Conservation (phyloP, 2,888 invertebrate genomes). For the Melangyna quadrimaculata region DNA sequence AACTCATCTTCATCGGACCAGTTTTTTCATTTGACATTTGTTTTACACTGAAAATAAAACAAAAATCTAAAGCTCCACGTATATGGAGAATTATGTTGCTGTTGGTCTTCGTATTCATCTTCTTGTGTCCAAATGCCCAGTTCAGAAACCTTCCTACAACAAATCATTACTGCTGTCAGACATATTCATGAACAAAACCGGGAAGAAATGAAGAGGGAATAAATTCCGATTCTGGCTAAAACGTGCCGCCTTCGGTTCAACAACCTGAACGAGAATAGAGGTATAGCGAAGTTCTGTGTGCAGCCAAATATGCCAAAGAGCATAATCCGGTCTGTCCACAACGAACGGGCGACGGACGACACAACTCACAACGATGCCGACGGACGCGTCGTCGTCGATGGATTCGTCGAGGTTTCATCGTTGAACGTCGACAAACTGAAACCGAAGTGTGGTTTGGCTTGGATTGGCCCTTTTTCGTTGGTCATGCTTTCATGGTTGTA, state of each 20-base stretch:
- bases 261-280: conserved; percentile 43
- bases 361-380: background rate
- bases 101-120: conserved; percentile 35
- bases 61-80: conserved; percentile 6
- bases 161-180: conserved; percentile 67
- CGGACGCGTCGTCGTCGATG: conserved; percentile 11
- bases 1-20: conserved; percentile 38
- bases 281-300: conserved; percentile 3
- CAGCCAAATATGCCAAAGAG: conserved; percentile 60
- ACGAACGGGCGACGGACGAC: background rate
- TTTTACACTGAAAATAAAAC: background rate
- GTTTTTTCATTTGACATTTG: conserved; percentile 30
- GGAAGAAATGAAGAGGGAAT: conserved; percentile 40
- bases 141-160: conserved; percentile 53
- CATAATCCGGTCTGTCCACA: conserved; percentile 63
- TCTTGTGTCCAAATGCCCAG: conserved; percentile 53
- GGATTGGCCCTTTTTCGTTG: conserved; percentile 57
- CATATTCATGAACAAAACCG: conserved; percentile 25
- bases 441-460: conserved; percentile 13
- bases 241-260: conserved; percentile 65
- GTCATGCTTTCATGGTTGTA: conserved; percentile 56
- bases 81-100: conserved; percentile 20
- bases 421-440: background rate
- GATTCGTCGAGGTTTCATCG: conserved; percentile 3
- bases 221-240: conserved; percentile 58